Evolutionary conservation across 1,140 invertebrate species (phyloP).

Genomic region (Pseudomyrmex sp.): DNA sequence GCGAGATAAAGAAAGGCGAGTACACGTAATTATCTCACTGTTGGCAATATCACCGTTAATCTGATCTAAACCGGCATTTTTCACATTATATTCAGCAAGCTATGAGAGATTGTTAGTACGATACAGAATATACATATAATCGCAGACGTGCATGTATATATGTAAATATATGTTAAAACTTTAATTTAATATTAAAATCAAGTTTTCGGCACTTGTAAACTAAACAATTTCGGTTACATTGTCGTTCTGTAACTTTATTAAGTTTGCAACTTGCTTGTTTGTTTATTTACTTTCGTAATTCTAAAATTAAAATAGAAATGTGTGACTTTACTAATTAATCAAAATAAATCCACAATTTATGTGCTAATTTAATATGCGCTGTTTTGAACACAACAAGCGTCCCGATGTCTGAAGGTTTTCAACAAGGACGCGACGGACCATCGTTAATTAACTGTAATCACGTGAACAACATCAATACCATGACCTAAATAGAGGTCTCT

Average conservation of each 20-base stretch:
- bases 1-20: background rate
- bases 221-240: background rate
- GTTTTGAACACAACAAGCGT: background rate
- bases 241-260: background rate
- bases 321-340: background rate
- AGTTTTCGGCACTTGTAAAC: background rate
- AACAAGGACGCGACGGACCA: background rate
- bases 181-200: background rate
- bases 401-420: constrained; percentile 31
- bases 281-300: background rate
- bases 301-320: background rate
- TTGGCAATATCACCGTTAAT: constrained; percentile 13
- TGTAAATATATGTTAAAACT: background rate
- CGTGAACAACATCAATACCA: constrained; percentile 46
- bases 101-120: constrained; percentile 20
- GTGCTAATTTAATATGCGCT: background rate
- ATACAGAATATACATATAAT: background rate
- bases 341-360: background rate
- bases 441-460: constrained; percentile 53
- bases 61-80: background rate
- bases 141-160: background rate
- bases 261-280: background rate
- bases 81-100: constrained; percentile 21
- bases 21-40: background rate
- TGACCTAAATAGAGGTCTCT: constrained; percentile 48